These are phyloP conservation scores for Dorcus parallelipipedus DNA, from an alignment of 2,888 invertebrate species.

Conservation along the genomic window DNA sequence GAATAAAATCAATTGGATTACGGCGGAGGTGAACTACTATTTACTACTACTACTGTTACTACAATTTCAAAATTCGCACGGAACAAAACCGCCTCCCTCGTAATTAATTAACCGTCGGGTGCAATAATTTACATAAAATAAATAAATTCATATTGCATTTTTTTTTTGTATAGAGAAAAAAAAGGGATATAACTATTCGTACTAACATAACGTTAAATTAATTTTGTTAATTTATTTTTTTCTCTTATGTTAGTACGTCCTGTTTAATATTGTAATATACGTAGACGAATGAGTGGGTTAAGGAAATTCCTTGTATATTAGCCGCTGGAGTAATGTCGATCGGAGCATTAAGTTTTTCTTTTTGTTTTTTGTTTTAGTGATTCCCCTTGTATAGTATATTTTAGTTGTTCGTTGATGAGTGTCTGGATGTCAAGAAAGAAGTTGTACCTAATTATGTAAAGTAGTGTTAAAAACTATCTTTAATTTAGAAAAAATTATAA, in stretches of 20 bases:
- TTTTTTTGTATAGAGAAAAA: conserved; percentile 1
- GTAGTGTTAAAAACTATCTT: conserved; percentile 46
- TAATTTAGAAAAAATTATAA: conserved; percentile 47
- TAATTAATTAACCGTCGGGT: neutral
- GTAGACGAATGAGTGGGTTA: conserved; percentile 29
- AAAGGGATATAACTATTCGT: conserved; percentile 24
- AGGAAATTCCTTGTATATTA: conserved; percentile 10
- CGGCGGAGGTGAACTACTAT: no score
- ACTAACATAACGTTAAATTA: conserved; percentile 28
- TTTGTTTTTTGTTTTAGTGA: conserved; percentile 7
- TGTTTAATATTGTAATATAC: conserved; percentile 32
- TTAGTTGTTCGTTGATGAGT: conserved; percentile 19
- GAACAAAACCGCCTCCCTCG: no score
- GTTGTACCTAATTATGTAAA: conserved; percentile 50
- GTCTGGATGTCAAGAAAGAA: conserved; percentile 43
- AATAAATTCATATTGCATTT: neutral
- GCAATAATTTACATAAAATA: neutral
- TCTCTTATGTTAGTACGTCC: conserved; percentile 32
- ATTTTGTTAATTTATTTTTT: conserved; percentile 23
- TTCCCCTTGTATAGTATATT: conserved; percentile 14
- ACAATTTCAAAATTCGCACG: no score
- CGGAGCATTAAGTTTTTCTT: neutral
- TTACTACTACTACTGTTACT: no score
- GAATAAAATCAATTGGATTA: neutral
- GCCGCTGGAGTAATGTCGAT: no score